Conservation (phyloP, 35 echinoderm and acorn worm species). For the Anneissia japonica region DNA sequence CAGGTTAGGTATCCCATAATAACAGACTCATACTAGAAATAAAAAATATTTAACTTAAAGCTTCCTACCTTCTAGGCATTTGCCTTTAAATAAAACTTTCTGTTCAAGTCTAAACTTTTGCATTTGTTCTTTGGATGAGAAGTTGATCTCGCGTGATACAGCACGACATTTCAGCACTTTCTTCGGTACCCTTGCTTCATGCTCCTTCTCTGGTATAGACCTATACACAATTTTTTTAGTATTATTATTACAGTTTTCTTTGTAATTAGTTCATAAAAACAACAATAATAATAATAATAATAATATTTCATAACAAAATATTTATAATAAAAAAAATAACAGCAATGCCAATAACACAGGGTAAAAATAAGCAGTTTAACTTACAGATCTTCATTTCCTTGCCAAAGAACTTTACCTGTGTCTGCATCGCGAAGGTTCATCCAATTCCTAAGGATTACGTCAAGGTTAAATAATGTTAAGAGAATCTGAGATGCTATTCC, state of each 20-base stretch:
- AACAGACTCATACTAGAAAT: too few relatives aligned
- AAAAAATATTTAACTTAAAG: too few relatives aligned
- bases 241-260: neutral
- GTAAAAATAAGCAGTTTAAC: too few relatives aligned
- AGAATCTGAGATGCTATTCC: too few relatives aligned
- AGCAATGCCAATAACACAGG: too few relatives aligned
- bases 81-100: conserved; percentile 91
- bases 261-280: neutral
- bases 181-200: conserved; percentile 97
- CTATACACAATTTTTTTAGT: conserved; percentile 7
- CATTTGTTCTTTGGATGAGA: conserved; percentile 91
- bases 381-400: conserved; percentile 97
- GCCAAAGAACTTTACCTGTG: conserved; percentile 94
- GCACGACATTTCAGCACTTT: conserved; percentile 89
- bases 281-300: neutral
- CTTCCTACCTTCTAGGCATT: conserved; percentile 95
- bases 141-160: conserved; percentile 95
- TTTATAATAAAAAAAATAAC: neutral
- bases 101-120: conserved; percentile 94
- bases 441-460: conserved; percentile 72
- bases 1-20: too few relatives aligned
- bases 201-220: conserved; percentile 80
- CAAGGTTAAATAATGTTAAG: too few relatives aligned
- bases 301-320: neutral
- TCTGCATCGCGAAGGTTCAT: conserved; percentile 99